Evolutionary conservation across 2,113 vertebrate genomes (phyloP).

Genomic region (Menidia beryllina): DNA sequence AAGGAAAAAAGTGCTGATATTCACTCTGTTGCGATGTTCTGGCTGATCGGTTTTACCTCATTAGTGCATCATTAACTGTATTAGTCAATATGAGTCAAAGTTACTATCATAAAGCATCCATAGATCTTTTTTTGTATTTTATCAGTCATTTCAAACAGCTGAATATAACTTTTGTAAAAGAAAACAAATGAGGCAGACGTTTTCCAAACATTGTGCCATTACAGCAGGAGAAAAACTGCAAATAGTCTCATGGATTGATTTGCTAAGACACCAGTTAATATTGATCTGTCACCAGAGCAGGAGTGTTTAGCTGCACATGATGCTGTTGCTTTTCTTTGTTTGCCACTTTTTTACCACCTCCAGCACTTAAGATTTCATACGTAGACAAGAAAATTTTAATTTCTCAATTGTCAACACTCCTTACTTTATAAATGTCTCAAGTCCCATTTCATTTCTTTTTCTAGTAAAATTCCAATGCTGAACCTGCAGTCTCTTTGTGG

Average conservation of each 20-base stretch:
- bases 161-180: constrained; percentile 8
- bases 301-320: constrained; percentile 33
- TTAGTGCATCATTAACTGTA: constrained; percentile 19
- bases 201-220: constrained; percentile 25
- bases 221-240: constrained; percentile 12
- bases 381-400: constrained; percentile 35
- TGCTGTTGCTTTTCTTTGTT: constrained; percentile 33
- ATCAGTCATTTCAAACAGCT: constrained; percentile 12
- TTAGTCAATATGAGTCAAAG: constrained; percentile 17
- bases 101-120: not conserved
- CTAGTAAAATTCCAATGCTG: constrained; percentile 79
- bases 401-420: constrained; percentile 52
- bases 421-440: constrained; percentile 61
- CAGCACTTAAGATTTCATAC: constrained; percentile 43
- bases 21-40: not conserved
- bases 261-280: constrained; percentile 6
- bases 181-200: not conserved
- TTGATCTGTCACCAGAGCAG: constrained; percentile 24
- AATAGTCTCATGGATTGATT: not conserved
- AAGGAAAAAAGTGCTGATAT: not conserved
- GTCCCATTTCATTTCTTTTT: constrained; percentile 74
- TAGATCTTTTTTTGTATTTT: too few species aligned
- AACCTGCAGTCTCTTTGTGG: constrained; percentile 58
- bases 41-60: constrained; percentile 9
- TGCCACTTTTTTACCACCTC: constrained; percentile 41